These are phyloP conservation scores for Phalacrocorax carbo DNA, from an alignment of 2,113 vertebrate species.

Conservation along the genomic window DNA sequence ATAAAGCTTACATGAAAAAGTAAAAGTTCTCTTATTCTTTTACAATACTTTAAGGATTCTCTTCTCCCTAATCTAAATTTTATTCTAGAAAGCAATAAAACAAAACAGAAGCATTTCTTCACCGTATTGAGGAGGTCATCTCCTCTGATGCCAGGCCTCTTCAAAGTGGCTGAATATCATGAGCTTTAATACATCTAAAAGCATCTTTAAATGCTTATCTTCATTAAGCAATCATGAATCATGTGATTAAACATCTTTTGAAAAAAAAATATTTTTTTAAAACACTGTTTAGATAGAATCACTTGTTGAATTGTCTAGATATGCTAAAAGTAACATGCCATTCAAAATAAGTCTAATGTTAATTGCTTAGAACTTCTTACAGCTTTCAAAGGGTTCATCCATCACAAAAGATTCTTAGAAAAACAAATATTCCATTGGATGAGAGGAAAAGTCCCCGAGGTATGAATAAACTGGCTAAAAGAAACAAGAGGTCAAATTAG, in stretches of 20 bases:
- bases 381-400: background rate
- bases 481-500: background rate
- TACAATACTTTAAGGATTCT: background rate
- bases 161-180: background rate
- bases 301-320: background rate
- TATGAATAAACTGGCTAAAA: background rate
- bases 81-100: background rate
- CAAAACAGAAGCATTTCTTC: background rate
- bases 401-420: background rate
- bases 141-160: background rate
- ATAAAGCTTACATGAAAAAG: background rate
- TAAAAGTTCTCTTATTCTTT: background rate
- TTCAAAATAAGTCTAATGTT: background rate
- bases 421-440: background rate
- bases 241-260: background rate
- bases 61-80: background rate
- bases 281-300: background rate
- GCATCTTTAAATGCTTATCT: background rate
- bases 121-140: background rate
- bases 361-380: background rate
- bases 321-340: conserved; percentile 8
- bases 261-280: background rate
- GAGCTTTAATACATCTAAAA: background rate
- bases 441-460: background rate
- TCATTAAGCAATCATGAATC: background rate